Evolutionary conservation across 2,888 invertebrate genomes (phyloP).

Genomic region (Ptilodon capucinus): DNA sequence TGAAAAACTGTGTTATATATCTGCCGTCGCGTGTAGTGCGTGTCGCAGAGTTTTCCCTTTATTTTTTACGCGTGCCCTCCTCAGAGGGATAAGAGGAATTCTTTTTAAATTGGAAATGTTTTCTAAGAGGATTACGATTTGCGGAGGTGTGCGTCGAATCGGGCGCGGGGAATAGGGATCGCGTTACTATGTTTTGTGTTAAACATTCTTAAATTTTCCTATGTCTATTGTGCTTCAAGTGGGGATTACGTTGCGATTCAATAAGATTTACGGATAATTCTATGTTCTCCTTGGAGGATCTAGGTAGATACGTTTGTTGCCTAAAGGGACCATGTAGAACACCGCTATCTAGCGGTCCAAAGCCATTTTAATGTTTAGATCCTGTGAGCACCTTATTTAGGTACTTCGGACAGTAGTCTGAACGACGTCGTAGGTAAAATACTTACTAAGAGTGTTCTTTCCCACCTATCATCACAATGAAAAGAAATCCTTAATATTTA

Average conservation of each 20-base stretch:
- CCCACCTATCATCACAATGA: not conserved
- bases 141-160: slow-evolving; percentile 71
- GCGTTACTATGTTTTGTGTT: slow-evolving; percentile 63
- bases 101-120: slow-evolving; percentile 83
- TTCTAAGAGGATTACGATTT: slow-evolving; percentile 83
- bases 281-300: not conserved
- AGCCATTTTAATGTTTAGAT: too few species aligned
- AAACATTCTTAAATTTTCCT: slow-evolving; percentile 55
- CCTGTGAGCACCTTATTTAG: too few species aligned
- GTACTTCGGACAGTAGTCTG: too few species aligned
- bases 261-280: slow-evolving; percentile 18
- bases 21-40: slow-evolving; percentile 51
- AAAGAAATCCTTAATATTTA: not conserved
- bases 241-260: slow-evolving; percentile 33
- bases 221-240: slow-evolving; percentile 44
- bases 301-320: not conserved
- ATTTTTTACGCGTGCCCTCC: slow-evolving; percentile 80
- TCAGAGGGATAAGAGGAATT: slow-evolving; percentile 79
- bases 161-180: slow-evolving; percentile 67
- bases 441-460: too few species aligned
- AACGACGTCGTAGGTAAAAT: too few species aligned
- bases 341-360: too few species aligned
- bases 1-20: slow-evolving; percentile 61
- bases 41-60: slow-evolving; percentile 77
- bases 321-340: too few species aligned